Evolutionary conservation across 2,888 invertebrate genomes (phyloP), one percentile per base, ranked within the genome.

Genomic region (Acleris sparsana): DNA sequence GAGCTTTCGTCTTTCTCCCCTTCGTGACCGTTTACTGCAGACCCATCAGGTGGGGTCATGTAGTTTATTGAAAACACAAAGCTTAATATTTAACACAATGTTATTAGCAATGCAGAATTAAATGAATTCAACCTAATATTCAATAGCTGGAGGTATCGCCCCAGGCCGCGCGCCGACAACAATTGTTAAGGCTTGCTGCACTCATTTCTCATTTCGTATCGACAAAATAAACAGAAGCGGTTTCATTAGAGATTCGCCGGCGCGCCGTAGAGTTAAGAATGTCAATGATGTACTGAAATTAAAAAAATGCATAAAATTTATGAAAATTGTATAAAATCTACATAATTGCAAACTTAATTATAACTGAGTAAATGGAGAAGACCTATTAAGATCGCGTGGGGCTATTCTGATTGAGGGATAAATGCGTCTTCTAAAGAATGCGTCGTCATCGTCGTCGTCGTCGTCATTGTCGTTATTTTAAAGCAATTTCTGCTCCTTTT

Each of bases 181-280:
- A 80, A 82, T 85, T 84, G 82, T 84, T 80, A 84, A 81, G 83
- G 85, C 80, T 86, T 82, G 80, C 82, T 86, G 86, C 85, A 88
- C 84, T 84, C 85, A 85, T 88, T 87, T 88, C 87, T 89, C 88
- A 89, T 89, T 89, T 88, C 81, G 84, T 83, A 87, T 88, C 82
- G 83, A 75, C 83, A 86, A 75, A 89, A 88, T 87, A 89, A 89
- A 89, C 85, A 88, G 80, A 78, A 75, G 80, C 82, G 84, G 86
- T 88, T 89, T 89, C 86, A 90, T 88, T 88, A 88, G 83, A 86
- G 82, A 87, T 84, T 84, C 80, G 75, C 79, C 80, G 81, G 74
- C 83, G 78, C 68, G 55, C 78, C 82, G 80, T 75, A 87, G 87
- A 84, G 69, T 71, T 81, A 79, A 46, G 59, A 72, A 80, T 70